Percentiles rank a stretch among this genome's conserved stretches.
These are phyloP conservation scores for Ladona fulva DNA, from an alignment of 1,140 invertebrate species.

Conservation along the genomic window DNA sequence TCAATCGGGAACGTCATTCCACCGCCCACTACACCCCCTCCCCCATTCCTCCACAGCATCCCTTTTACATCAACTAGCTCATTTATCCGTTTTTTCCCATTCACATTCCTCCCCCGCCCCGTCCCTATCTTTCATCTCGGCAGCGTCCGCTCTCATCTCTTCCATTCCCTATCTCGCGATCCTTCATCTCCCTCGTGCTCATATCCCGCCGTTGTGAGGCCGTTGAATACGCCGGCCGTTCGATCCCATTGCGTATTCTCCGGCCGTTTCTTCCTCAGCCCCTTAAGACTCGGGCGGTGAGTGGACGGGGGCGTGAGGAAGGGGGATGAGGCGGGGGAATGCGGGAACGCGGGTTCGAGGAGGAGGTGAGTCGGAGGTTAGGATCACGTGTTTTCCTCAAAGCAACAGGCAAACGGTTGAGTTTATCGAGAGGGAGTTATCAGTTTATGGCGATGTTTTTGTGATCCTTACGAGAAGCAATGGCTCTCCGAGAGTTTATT, in stretches of 20 bases:
- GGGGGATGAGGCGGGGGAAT: neutral
- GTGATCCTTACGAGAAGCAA: too few relatives aligned
- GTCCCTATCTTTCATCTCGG: neutral
- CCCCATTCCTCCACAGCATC: neutral
- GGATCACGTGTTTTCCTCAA: neutral
- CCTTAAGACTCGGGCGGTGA: neutral
- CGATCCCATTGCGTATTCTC: neutral
- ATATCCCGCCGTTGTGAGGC: neutral
- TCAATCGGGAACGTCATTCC: neutral
- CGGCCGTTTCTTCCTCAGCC: neutral
- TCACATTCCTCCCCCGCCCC: neutral
- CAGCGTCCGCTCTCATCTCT: neutral
- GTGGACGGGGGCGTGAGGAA: neutral
- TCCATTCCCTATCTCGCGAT: neutral
- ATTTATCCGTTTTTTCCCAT: neutral
- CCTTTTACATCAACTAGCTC: neutral
- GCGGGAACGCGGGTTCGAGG: too few relatives aligned
- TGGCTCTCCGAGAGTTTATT: too few relatives aligned
- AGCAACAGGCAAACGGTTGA: neutral
- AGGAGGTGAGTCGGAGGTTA: neutral
- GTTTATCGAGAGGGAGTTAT: neutral
- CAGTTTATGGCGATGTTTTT: too few relatives aligned
- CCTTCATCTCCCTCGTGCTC: neutral
- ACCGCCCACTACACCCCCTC: neutral
- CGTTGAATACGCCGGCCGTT: neutral